Evolutionary conservation across 2,113 vertebrate species (phyloP), one percentile per base, ranked within the genome.

Genomic region (Corydoras maculifer): DNA sequence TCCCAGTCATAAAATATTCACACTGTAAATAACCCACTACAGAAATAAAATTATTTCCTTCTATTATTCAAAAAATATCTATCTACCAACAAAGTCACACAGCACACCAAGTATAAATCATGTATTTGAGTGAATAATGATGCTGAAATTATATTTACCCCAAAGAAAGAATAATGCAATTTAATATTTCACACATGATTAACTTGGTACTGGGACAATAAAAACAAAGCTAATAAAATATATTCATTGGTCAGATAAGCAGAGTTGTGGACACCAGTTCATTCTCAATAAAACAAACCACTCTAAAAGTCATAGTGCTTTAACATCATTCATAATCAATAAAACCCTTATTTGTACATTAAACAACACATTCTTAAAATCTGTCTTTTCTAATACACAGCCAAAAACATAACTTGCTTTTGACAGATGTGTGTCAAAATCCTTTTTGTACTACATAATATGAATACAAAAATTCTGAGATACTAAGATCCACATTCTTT

Each of bases 41-140:
- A 80, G 86, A 87, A 81, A 75, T 85, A 86, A 83, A 87, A 87
- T 84, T 87, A 72, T 85, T 90, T 91, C 83, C 84, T 83, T 78
- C 87, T 87, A 91, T 91, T 92, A 92, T 90, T 73, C 58, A 75
- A 72, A 75, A 72, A 75, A 78, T 65, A 78, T 63, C 64, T 65
- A 73, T 65, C 73, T 59, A 68, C 78, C 64, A 60, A 71, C 49
- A 31, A 60, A 63, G 71, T 77, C 73, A 73, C 69, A 75, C 63
- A 65, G 64, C 58, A 78, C 65, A 62, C 72, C 67, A 57, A 74
- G 64, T 78, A 69, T 43, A 74, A 74, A 77, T 76, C 54, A 53
- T 57, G 65, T 60, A 57, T 70, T 59, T 63, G 60, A 32, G 12
- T 54, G 43, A 49, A 57, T 69, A 69, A 59, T 35, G 14, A 32